Evolutionary conservation across 2,888 invertebrate species (phyloP).

Genomic region (Pycnomerus fuliginosus): DNA sequence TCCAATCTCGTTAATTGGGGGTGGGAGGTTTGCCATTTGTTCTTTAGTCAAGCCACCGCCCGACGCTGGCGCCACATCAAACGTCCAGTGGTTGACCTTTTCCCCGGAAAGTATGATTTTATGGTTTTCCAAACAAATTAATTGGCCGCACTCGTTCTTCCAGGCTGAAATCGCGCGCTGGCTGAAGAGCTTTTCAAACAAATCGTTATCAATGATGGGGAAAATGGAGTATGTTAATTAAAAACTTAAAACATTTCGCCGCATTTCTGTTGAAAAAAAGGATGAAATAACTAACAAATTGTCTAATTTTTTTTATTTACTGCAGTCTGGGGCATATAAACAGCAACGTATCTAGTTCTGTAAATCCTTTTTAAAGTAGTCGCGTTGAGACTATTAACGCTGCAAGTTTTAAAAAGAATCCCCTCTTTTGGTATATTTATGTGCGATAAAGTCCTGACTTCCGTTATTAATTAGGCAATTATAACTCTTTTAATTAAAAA

Average conservation of each 20-base stretch:
- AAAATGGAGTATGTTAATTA: too few relatives aligned
- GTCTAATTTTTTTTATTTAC: slow-evolving; percentile 1
- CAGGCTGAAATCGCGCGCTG: too few relatives aligned
- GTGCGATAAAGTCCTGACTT: slow-evolving; percentile 34
- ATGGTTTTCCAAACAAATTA: slow-evolving; percentile 21
- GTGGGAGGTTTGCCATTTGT: slow-evolving; percentile 25
- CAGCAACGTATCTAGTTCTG: slow-evolving; percentile 1
- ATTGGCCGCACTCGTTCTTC: slow-evolving; percentile 7
- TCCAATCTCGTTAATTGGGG: slow-evolving; percentile 43
- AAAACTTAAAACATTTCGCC: too few relatives aligned
- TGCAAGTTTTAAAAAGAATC: slow-evolving; percentile 21
- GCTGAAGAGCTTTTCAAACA: too few relatives aligned
- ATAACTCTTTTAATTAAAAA: slow-evolving; percentile 45
- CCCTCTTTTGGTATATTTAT: slow-evolving; percentile 29
- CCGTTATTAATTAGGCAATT: slow-evolving; percentile 44
- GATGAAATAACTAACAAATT: too few relatives aligned
- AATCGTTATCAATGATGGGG: too few relatives aligned
- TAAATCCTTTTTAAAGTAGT: slow-evolving; percentile 19
- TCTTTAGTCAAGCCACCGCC: slow-evolving; percentile 24
- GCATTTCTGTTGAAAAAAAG: too few relatives aligned
- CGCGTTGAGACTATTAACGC: slow-evolving; percentile 23
- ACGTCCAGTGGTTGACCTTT: slow-evolving; percentile 21
- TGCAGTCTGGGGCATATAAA: not conserved
- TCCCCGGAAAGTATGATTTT: slow-evolving; percentile 18
- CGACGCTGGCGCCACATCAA: slow-evolving; percentile 13